These are phyloP conservation scores for Pygocentrus nattereri DNA, from an alignment of 2,797 vertebrate species.

Conservation along the genomic window DNA sequence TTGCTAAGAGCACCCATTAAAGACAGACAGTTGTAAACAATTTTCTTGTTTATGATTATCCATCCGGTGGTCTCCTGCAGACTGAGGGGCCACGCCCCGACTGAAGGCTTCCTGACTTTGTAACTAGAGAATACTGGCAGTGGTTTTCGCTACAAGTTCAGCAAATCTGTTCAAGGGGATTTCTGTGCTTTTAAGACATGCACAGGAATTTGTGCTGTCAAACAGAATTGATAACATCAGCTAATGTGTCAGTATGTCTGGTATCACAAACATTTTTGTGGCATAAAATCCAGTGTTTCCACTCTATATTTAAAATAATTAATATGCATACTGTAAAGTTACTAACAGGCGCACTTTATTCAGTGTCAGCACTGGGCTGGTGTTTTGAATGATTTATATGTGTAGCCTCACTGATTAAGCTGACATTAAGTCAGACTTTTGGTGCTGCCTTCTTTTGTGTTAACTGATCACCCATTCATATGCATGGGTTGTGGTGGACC, in stretches of 20 bases:
- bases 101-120: slow-evolving; percentile 1
- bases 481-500: slow-evolving; percentile 16
- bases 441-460: slow-evolving; percentile 46
- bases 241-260: too few species aligned
- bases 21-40: not conserved
- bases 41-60: not conserved
- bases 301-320: not conserved
- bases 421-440: slow-evolving; percentile 28
- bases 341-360: not conserved
- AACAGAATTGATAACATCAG: not conserved
- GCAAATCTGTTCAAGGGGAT: not conserved
- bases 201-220: not conserved
- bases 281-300: too few species aligned
- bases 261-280: too few species aligned
- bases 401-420: slow-evolving; percentile 26
- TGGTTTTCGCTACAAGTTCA: not conserved
- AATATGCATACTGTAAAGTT: not conserved
- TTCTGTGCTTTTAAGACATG: not conserved
- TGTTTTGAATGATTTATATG: slow-evolving; percentile 14
- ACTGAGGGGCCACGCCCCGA: not conserved
- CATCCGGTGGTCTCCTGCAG: not conserved
- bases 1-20: slow-evolving; percentile 15
- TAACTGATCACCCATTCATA: slow-evolving; percentile 50
- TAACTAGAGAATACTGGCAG: not conserved
- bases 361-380: slow-evolving; percentile 6